Conservation (phyloP, 2,113 vertebrate species). For the Colius striatus region DNA sequence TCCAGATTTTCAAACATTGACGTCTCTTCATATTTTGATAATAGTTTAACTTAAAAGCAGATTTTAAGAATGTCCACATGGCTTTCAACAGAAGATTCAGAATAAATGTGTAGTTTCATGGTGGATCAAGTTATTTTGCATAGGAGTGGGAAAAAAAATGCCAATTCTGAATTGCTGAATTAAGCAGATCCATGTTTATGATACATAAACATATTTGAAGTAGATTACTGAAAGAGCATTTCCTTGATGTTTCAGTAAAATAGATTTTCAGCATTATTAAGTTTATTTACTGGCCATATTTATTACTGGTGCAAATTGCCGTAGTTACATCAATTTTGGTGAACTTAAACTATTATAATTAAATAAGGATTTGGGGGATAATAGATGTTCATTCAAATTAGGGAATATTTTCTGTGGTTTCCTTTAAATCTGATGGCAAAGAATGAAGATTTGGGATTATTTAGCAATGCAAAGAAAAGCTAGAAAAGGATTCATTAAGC, state of each 20-base stretch:
- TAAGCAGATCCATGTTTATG: not conserved
- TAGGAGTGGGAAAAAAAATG: not conserved
- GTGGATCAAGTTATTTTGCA: not conserved
- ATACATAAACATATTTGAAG: not conserved
- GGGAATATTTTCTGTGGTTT: not conserved
- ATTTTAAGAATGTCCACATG: not conserved
- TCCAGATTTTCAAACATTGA: not conserved
- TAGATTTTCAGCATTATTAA: not conserved
- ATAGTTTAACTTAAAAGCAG: not conserved
- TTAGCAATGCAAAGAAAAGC: not conserved
- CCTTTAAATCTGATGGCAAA: not conserved
- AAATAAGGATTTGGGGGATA: rapidly evolving
- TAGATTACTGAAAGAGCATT: not conserved
- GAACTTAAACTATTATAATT: not conserved
- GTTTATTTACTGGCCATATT: not conserved
- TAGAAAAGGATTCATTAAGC: not conserved
- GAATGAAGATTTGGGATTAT: not conserved
- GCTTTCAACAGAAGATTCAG: not conserved
- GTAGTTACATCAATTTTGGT: not conserved
- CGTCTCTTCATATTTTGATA: not conserved
- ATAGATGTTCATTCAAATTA: not conserved
- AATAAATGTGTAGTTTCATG: not conserved
- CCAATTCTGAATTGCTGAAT: not conserved
- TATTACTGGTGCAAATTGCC: not conserved
- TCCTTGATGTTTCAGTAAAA: not conserved